phyloP scores from a whole-genome alignment of 2,113 vertebrate species.

The Meleagris gallopavo region DNA sequence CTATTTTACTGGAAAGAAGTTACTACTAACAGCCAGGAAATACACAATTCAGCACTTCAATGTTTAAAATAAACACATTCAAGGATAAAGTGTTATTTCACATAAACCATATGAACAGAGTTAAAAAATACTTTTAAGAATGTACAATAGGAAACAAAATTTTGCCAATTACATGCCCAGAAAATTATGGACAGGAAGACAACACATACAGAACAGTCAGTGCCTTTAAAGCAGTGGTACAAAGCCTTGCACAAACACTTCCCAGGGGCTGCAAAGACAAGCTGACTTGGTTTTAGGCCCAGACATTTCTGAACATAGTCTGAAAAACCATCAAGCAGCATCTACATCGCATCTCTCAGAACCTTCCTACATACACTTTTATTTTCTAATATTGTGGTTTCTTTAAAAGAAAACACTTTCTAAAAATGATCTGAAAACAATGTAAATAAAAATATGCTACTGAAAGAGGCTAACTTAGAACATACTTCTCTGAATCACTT shows the following conservation, averaged over 20 bases:
- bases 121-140: neutral
- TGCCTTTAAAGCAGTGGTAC: neutral
- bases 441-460: neutral
- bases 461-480: neutral
- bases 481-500: neutral
- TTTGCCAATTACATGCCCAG: rapidly evolving
- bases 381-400: neutral
- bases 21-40: neutral
- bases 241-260: neutral
- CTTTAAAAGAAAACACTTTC: neutral
- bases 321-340: neutral
- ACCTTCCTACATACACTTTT: neutral
- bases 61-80: neutral
- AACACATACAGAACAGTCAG: neutral
- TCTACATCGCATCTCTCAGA: neutral
- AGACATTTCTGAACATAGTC: neutral
- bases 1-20: neutral
- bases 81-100: neutral
- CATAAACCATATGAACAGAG: neutral
- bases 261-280: neutral
- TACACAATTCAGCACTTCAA: neutral
- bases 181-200: neutral
- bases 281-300: neutral
- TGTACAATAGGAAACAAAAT: neutral
- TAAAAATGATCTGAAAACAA: neutral